Evolutionary conservation across 2,797 vertebrate genomes (phyloP).

Genomic region (Siniperca scherzeri): DNA sequence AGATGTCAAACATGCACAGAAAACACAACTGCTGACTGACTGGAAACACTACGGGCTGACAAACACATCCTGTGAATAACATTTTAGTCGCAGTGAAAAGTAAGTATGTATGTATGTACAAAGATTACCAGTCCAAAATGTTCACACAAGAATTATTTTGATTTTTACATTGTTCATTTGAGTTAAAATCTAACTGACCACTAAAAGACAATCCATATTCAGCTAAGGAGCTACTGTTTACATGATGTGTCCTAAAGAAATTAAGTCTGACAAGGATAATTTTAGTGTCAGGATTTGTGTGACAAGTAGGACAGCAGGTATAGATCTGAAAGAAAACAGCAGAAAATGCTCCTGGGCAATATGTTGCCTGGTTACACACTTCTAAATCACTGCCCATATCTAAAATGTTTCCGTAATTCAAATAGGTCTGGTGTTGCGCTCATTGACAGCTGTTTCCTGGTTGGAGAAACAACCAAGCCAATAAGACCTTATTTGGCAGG

Average conservation of each 20-base stretch:
- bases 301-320: background rate
- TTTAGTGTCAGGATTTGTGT: background rate
- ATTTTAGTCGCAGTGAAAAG: conserved; percentile 6
- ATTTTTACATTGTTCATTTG: background rate
- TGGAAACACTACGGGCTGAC: conserved; percentile 38
- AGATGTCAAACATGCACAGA: conserved; percentile 50
- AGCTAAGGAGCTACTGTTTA: background rate
- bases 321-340: background rate
- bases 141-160: background rate
- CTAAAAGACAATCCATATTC: background rate
- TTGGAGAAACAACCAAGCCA: background rate
- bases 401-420: background rate
- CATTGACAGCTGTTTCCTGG: background rate
- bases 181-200: background rate
- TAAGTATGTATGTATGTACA: background rate
- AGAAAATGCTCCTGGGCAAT: background rate
- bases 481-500: background rate
- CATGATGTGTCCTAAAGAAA: background rate
- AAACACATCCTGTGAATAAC: conserved; percentile 31
- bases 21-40: conserved; percentile 32
- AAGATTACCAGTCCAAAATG: background rate
- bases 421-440: background rate
- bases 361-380: background rate
- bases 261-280: background rate
- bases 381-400: background rate